Evolutionary conservation across 2,113 vertebrate genomes (phyloP).

Genomic region (Erinaceus europaeus): DNA sequence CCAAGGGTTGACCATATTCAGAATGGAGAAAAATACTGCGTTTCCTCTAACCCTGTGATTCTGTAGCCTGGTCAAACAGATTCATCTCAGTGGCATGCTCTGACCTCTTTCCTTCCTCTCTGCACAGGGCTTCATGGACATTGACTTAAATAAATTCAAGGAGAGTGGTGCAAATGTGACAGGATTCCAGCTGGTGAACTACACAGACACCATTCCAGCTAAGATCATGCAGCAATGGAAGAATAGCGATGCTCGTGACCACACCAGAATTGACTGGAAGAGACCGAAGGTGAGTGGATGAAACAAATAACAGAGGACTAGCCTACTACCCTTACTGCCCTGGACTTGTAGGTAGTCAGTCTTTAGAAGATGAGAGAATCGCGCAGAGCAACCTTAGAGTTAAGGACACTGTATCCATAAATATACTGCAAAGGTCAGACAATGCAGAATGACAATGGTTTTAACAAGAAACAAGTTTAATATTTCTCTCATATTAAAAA

Average conservation of each 20-base stretch:
- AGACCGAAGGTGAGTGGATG: slow-evolving; percentile 89
- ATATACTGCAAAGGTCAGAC: too few relatives aligned
- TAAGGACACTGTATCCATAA: too few relatives aligned
- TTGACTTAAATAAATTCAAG: slow-evolving; percentile 94
- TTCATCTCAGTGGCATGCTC: too few relatives aligned
- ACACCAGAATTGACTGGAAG: slow-evolving; percentile 91
- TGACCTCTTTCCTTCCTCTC: neutral
- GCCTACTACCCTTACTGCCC: too few relatives aligned
- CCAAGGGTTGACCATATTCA: too few relatives aligned
- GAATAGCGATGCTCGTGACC: slow-evolving; percentile 93
- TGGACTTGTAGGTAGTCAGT: too few relatives aligned
- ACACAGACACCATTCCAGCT: slow-evolving; percentile 89
- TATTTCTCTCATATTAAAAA: slow-evolving; percentile 3
- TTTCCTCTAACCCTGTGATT: too few relatives aligned
- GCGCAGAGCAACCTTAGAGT: too few relatives aligned
- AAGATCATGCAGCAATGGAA: slow-evolving; percentile 95
- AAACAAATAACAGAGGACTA: too few relatives aligned
- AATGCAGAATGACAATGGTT: neutral
- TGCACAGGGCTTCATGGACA: slow-evolving; percentile 95
- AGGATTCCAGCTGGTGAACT: slow-evolving; percentile 96
- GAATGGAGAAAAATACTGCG: too few relatives aligned
- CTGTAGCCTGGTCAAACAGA: too few relatives aligned
- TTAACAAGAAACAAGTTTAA: neutral
- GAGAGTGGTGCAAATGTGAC: slow-evolving; percentile 97
- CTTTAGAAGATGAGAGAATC: too few relatives aligned